These are phyloP conservation scores for Apoda limacodes DNA, from an alignment of 2,888 invertebrate species.

Conservation along the genomic window DNA sequence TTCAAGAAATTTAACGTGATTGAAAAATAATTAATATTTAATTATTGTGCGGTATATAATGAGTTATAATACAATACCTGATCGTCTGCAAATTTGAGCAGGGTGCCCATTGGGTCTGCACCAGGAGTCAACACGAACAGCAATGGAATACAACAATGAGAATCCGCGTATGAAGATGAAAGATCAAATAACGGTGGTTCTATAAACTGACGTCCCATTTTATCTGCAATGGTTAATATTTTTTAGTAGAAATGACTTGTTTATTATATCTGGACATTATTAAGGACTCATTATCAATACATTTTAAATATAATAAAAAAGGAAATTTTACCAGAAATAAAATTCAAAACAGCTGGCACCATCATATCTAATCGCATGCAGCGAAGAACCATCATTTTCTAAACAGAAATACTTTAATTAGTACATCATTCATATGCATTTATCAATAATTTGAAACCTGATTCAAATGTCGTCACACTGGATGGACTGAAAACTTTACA, in stretches of 20 bases:
- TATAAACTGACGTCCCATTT: constrained; percentile 83
- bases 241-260: too few relatives aligned
- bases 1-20: too few relatives aligned
- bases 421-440: too few relatives aligned
- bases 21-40: not conserved
- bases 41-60: not conserved
- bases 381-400: constrained; percentile 82
- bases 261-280: too few relatives aligned
- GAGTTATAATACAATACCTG: too few relatives aligned
- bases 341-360: constrained; percentile 79
- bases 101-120: constrained; percentile 90
- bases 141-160: constrained; percentile 87
- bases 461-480: too few relatives aligned
- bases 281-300: too few relatives aligned
- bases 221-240: constrained; percentile 58
- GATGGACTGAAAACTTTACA: too few relatives aligned
- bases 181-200: constrained; percentile 94
- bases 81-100: constrained; percentile 93
- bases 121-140: constrained; percentile 94
- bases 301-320: too few relatives aligned
- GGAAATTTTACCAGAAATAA: constrained; percentile 66
- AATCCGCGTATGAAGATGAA: constrained; percentile 84
- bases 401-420: too few relatives aligned
- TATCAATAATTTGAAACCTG: too few relatives aligned
- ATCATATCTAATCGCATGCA: constrained; percentile 91